These are phyloP conservation scores for Slavum lentiscoides DNA, from an alignment of 2,888 invertebrate genomes.

Conservation along the genomic window DNA sequence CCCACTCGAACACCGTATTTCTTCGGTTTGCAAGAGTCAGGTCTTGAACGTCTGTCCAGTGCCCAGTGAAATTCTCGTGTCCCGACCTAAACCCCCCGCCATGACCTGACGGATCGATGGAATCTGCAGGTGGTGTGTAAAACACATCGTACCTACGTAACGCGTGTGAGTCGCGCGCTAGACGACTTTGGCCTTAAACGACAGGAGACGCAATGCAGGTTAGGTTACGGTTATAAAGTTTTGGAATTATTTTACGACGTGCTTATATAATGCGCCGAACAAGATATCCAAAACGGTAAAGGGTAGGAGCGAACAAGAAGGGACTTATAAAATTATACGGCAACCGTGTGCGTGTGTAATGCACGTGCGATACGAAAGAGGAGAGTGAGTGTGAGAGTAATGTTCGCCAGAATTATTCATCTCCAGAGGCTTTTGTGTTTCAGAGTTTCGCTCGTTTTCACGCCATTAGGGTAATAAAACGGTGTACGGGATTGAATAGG, in stretches of 20 bases:
- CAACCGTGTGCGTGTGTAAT: not conserved
- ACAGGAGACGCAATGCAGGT: not conserved
- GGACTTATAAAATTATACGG: constrained; percentile 45
- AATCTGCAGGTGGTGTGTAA: too few relatives aligned
- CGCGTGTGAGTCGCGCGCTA: too few relatives aligned
- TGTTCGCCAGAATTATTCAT: constrained; percentile 47
- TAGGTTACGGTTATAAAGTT: not conserved
- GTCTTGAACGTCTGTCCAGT: too few relatives aligned
- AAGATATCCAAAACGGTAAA: constrained; percentile 15
- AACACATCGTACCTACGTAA: too few relatives aligned
- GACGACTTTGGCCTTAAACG: not conserved
- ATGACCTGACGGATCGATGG: too few relatives aligned
- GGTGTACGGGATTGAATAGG: constrained; percentile 25
- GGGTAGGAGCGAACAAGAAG: too few relatives aligned
- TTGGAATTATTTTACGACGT: constrained; percentile 30
- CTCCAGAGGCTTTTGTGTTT: constrained; percentile 48
- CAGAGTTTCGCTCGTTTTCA: constrained; percentile 46
- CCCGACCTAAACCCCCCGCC: too few relatives aligned
- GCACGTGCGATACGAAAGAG: too few relatives aligned
- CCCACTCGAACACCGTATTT: too few relatives aligned
- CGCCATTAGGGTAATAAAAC: constrained; percentile 43
- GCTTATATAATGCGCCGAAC: not conserved
- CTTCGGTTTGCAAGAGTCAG: too few relatives aligned
- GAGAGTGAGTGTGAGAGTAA: not conserved
- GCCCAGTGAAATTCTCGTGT: too few relatives aligned